Percentiles rank a stretch among this genome's conserved stretches.
Evolutionary conservation across 2,797 vertebrate genomes (phyloP).

Genomic region (Pipistrellus pygmaeus): DNA sequence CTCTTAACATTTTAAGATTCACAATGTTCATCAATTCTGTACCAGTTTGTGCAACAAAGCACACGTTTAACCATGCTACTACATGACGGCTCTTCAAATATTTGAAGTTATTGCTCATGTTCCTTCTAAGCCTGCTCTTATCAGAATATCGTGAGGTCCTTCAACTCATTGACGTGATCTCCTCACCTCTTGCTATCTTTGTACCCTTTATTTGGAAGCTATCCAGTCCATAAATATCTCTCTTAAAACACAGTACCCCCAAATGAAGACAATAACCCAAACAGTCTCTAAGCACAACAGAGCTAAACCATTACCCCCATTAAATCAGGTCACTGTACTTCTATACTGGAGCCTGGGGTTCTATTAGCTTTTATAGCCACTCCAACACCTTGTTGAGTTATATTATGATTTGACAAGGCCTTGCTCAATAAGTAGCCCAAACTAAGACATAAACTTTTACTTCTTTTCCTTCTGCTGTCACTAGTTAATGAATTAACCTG

Average conservation of each 20-base stretch:
- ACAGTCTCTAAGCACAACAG: slow-evolving; percentile 37
- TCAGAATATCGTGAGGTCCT: neutral
- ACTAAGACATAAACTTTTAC: slow-evolving; percentile 58
- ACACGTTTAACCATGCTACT: neutral
- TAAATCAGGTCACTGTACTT: slow-evolving; percentile 65
- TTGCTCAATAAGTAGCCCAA: slow-evolving; percentile 47
- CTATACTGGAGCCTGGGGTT: slow-evolving; percentile 72
- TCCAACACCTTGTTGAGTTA: slow-evolving; percentile 76
- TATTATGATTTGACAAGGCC: slow-evolving; percentile 70
- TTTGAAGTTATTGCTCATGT: neutral
- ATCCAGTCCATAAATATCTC: slow-evolving; percentile 33
- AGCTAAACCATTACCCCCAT: slow-evolving; percentile 63
- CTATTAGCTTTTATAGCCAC: slow-evolving; percentile 75
- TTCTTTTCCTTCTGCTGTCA: slow-evolving; percentile 52
- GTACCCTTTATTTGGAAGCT: slow-evolving; percentile 12
- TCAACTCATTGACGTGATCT: neutral
- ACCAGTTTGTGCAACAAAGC: neutral
- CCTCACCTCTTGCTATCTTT: neutral
- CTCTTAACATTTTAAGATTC: neutral
- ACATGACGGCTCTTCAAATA: neutral
- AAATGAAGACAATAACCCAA: slow-evolving; percentile 64
- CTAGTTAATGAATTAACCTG: slow-evolving; percentile 60
- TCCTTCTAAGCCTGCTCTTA: neutral
- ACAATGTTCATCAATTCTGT: neutral
- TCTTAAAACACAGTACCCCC: slow-evolving; percentile 24